Evolutionary conservation across 1,140 invertebrate genomes (phyloP).

Genomic region (Pentalonia nigronervosa): DNA sequence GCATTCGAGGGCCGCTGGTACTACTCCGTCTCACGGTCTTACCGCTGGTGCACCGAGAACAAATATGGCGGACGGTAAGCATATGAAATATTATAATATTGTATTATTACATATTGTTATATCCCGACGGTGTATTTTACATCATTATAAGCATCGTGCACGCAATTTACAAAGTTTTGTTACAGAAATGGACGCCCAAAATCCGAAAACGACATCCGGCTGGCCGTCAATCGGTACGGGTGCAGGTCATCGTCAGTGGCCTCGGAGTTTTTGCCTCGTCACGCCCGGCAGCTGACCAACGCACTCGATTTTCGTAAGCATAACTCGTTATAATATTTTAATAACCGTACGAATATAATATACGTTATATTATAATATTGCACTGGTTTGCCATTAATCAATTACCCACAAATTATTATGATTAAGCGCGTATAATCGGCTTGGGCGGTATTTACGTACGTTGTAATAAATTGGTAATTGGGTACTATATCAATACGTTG

Average conservation of each 20-base stretch:
- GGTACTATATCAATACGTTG: too few species aligned
- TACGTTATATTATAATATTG: neutral
- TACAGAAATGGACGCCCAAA: neutral
- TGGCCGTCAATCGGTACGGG: neutral
- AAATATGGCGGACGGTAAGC: slow-evolving; percentile 10
- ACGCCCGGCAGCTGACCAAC: neutral
- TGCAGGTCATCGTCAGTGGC: too few species aligned
- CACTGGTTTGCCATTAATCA: too few species aligned
- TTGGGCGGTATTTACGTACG: neutral
- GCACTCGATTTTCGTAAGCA: neutral
- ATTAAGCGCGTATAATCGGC: too few species aligned
- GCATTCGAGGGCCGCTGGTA: neutral
- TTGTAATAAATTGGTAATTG: neutral
- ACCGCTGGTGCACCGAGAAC: neutral
- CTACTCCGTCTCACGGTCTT: neutral
- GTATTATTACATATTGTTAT: neutral
- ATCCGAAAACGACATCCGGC: neutral
- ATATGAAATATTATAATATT: neutral
- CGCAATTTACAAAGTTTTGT: neutral
- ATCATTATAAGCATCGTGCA: neutral
- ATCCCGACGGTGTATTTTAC: neutral
- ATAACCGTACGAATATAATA: neutral
- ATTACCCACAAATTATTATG: too few species aligned
- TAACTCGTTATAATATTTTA: neutral
- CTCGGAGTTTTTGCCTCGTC: neutral